Conservation (phyloP, 2,888 invertebrate genomes). For the Atethmia centrago region DNA sequence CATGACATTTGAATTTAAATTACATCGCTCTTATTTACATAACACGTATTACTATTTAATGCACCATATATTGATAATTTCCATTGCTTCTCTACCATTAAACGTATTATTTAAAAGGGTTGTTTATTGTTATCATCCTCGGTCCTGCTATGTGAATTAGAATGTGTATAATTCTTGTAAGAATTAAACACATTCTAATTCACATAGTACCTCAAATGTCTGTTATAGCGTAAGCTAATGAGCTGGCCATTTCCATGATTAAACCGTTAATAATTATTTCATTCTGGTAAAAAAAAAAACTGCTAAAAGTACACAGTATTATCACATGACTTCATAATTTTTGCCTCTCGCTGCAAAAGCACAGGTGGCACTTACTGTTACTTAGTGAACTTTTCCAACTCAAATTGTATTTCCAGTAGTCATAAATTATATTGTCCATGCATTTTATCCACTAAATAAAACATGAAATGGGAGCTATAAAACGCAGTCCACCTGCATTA, state of each 20-base stretch:
- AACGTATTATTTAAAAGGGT: neutral
- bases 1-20: conserved; percentile 58
- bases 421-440: conserved; percentile 42
- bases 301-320: too few relatives aligned
- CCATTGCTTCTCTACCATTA: neutral
- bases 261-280: conserved; percentile 16
- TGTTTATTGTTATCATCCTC: neutral
- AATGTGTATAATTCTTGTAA: conserved; percentile 18
- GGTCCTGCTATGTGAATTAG: neutral
- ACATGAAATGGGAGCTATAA: conserved; percentile 44
- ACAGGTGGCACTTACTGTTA: conserved; percentile 34
- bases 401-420: conserved; percentile 17
- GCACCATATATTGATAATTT: conserved; percentile 10
- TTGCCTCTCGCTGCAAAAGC: conserved; percentile 14
- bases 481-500: conserved; percentile 69
- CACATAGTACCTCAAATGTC: conserved; percentile 19
- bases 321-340: conserved; percentile 12
- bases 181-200: too few relatives aligned
- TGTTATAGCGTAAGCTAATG: conserved; percentile 25
- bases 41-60: conserved; percentile 17
- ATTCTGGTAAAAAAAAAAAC: conserved; percentile 6
- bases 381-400: conserved; percentile 32
- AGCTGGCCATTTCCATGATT: conserved; percentile 27
- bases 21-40: conserved; percentile 39
- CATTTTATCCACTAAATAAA: conserved; percentile 58